Conservation (phyloP, 2,113 vertebrate genomes). For the Monarcha castaneiventris region DNA sequence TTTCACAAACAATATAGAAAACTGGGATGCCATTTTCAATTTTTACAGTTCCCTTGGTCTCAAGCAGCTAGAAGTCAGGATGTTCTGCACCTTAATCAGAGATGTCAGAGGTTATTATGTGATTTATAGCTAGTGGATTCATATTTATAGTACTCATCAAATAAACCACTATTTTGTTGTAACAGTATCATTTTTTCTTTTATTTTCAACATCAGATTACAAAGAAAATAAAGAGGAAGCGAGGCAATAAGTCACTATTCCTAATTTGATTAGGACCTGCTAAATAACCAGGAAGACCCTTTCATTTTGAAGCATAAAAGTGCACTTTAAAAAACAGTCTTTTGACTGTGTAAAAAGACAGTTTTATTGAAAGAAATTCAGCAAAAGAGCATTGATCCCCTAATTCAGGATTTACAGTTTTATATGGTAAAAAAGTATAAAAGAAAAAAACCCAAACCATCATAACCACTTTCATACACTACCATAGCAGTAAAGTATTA, state of each 20-base stretch:
- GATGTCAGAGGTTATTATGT: background rate
- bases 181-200: background rate
- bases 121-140: background rate
- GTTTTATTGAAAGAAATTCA: background rate
- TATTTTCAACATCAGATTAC: background rate
- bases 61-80: background rate
- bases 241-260: background rate
- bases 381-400: background rate
- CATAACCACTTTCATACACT: background rate
- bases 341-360: background rate
- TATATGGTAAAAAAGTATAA: background rate
- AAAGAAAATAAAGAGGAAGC: background rate
- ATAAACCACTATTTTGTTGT: background rate
- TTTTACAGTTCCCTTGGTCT: background rate
- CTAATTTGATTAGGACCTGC: background rate
- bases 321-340: background rate
- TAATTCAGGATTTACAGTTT: background rate
- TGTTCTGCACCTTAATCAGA: background rate
- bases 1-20: background rate
- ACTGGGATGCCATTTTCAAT: background rate
- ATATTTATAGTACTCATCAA: background rate
- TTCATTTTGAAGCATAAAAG: background rate
- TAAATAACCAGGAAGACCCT: background rate
- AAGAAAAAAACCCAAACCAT: fast-evolving
- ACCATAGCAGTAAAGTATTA: background rate